Evolutionary conservation across 2,797 vertebrate species (phyloP), one percentile per base, ranked within the genome.

Genomic region (Poecilia velifera): DNA sequence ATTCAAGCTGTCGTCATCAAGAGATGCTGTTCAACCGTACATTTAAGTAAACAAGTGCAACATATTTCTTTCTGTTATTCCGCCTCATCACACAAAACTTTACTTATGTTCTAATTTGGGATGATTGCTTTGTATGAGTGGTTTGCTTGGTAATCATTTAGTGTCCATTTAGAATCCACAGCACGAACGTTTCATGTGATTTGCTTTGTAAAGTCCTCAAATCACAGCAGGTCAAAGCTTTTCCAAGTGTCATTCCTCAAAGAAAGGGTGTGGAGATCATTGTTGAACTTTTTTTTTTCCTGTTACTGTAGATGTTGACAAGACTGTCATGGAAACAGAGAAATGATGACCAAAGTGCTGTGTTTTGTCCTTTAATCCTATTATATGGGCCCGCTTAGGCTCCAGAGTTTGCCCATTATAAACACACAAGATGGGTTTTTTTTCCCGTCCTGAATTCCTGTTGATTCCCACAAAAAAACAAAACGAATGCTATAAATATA

Each of bases 381-480:
- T 83, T 86, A 81, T 75, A 66, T 86, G 76, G 66, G 76, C 45
- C 43, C 46, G 84, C 49, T 46, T 76, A 72, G 78, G 80, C 80
- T 84, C 79, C 81, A 82, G 78, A 78, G 77, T 70, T 71, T 53
- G 68, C 80, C 72, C 82, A 77, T 91, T 80, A 82, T 53, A 80
- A 25, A 87, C 59, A 73, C 73, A 78, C 87, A 87, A 64, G 55
- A 85, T 74, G 80, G 55, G 0, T 31, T 31, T 59, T 62, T 36
- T 36, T 92, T 86, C 64, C 64, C 84, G 77, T 73, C 64, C 74
- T 78, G 89, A 92, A 83, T 86, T 93, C 92, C 88, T 89, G 95
- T 57, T 80, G 84, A 86, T 80, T 18, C 87, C 78, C 57, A 83
- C 55, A 77, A 81, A 90, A 36, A 94, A 87, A 86, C 90, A 78